These are phyloP conservation scores for Stenodera caucasica DNA, from an alignment of 2,888 invertebrate genomes.

Conservation along the genomic window DNA sequence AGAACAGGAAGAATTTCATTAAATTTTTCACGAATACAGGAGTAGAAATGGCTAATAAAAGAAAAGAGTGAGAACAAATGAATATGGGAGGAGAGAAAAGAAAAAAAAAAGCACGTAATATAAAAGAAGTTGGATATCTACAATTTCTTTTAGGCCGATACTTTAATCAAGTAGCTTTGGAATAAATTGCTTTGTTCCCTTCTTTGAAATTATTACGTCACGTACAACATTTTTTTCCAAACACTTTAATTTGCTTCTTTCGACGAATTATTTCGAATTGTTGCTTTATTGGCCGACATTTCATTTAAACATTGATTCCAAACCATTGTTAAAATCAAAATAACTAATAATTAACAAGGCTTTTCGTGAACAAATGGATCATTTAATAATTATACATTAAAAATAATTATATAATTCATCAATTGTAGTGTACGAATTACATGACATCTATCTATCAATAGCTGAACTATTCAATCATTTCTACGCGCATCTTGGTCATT, in stretches of 20 bases:
- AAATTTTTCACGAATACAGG: slow-evolving; percentile 24
- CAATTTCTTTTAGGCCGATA: slow-evolving; percentile 36
- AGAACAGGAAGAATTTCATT: slow-evolving; percentile 27
- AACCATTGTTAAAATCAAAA: no score
- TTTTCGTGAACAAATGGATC: no score
- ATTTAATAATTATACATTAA: no score
- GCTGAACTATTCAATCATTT: background rate
- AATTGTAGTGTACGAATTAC: no score
- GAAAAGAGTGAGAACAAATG: background rate
- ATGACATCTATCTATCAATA: background rate
- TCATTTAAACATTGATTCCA: no score
- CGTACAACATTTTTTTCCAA: slow-evolving; percentile 35
- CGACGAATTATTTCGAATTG: slow-evolving; percentile 21
- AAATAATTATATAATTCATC: no score
- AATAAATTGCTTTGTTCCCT: slow-evolving; percentile 39
- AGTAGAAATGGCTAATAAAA: slow-evolving; percentile 17
- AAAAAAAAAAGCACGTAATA: background rate
- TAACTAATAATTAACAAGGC: background rate
- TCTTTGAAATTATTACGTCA: slow-evolving; percentile 40
- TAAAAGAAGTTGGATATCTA: slow-evolving; percentile 19
- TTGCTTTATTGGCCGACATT: background rate
- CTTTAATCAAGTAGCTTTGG: slow-evolving; percentile 38
- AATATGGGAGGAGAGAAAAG: background rate
- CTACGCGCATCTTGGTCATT: background rate
- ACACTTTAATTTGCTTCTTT: slow-evolving; percentile 28